Conservation (phyloP, 2,797 vertebrate genomes). For the Pseudochirops corinnae region DNA sequence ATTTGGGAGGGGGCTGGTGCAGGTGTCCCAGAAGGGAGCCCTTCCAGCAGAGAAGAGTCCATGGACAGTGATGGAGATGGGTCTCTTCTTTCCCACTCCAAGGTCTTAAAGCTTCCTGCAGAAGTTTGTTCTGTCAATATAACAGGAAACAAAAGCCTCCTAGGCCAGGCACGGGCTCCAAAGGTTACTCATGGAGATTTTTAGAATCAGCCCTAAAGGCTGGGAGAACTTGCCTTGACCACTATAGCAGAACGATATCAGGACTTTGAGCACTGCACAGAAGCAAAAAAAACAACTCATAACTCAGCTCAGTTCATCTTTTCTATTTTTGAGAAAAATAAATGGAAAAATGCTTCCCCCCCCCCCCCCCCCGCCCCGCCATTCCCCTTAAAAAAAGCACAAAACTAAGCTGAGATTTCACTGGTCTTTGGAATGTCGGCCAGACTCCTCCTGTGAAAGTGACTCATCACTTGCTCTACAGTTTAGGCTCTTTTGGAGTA, state of each 20-base stretch:
- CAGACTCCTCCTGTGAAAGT: background rate
- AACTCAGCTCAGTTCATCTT: background rate
- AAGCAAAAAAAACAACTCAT: background rate
- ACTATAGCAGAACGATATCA: background rate
- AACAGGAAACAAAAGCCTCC: conserved; percentile 37
- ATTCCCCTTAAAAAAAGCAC: background rate
- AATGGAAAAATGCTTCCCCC: background rate
- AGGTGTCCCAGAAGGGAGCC: background rate
- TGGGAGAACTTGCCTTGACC: background rate
- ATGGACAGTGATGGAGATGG: background rate
- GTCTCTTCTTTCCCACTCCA: conserved; percentile 39
- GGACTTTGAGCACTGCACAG: background rate
- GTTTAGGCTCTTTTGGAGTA: background rate
- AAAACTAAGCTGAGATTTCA: background rate
- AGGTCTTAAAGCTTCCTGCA: conserved; percentile 44
- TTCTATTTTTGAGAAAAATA: background rate
- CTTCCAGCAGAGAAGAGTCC: background rate
- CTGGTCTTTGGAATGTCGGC: background rate
- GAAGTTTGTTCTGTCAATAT: conserved; percentile 41
- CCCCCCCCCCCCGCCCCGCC: background rate
- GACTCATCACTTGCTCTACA: background rate
- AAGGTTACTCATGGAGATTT: background rate
- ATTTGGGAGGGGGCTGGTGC: background rate
- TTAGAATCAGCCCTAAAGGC: background rate
- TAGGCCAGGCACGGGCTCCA: background rate